phyloP scores from a whole-genome alignment of 1,140 invertebrate species.

The Pseudomyrmex sp. region DNA sequence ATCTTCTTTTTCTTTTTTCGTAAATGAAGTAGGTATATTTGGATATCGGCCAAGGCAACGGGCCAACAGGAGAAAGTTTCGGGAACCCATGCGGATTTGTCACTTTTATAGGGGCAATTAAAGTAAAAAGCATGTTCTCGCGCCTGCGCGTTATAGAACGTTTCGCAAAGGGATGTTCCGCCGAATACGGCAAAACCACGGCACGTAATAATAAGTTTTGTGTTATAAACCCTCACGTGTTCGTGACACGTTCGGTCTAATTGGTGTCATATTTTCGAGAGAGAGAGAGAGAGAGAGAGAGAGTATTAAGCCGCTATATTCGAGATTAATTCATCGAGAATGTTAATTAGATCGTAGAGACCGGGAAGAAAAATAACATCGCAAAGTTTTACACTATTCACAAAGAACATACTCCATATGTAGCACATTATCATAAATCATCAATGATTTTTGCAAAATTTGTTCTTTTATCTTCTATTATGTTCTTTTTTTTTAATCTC shows the following conservation, averaged over 20 bases:
- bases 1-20: neutral
- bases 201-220: conserved; percentile 28
- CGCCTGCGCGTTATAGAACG: conserved; percentile 9
- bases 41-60: conserved; percentile 53
- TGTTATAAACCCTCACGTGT: conserved; percentile 16
- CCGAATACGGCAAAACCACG: conserved; percentile 1
- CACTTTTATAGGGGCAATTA: conserved; percentile 58
- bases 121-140: conserved; percentile 48
- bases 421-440: too few relatives aligned
- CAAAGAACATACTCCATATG: too few relatives aligned
- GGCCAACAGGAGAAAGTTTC: conserved; percentile 55
- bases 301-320: conserved; percentile 16
- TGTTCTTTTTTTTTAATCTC: neutral
- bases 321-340: neutral
- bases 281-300: too few relatives aligned
- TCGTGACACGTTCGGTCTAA: conserved; percentile 27
- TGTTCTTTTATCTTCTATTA: too few relatives aligned
- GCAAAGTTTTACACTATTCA: too few relatives aligned
- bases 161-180: neutral
- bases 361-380: neutral
- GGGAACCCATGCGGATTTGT: conserved; percentile 40
- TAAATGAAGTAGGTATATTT: conserved; percentile 58
- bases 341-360: conserved; percentile 2
- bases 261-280: conserved; percentile 13
- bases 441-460: too few relatives aligned